Percentiles rank a stretch among this genome's conserved stretches.
Conservation (phyloP, 2,888 invertebrate species). For the Dione juno region DNA sequence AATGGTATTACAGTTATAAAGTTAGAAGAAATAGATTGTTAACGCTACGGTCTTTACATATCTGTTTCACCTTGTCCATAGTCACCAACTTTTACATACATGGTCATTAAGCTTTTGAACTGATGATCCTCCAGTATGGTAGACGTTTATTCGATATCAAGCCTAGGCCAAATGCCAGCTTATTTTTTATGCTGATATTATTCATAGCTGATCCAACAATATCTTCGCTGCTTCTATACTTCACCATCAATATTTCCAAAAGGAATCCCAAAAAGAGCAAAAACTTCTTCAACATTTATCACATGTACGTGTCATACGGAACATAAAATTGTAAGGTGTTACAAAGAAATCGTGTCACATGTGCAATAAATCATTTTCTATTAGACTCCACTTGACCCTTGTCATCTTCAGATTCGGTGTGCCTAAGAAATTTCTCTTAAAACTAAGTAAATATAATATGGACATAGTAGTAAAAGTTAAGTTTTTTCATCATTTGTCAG, state of each 20-base stretch:
- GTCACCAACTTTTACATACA: too few species aligned
- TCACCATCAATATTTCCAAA: slow-evolving; percentile 1
- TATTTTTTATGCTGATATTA: too few species aligned
- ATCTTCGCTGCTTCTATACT: neutral
- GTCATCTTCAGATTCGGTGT: slow-evolving; percentile 50
- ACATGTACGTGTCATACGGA: slow-evolving; percentile 17
- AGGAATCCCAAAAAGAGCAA: neutral
- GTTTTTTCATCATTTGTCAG: slow-evolving; percentile 26
- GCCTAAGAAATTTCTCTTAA: slow-evolving; percentile 47
- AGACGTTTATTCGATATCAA: too few species aligned
- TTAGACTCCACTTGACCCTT: slow-evolving; percentile 53
- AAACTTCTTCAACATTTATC: slow-evolving; percentile 15
- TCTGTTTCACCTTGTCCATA: too few species aligned
- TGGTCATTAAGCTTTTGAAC: too few species aligned
- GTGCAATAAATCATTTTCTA: slow-evolving; percentile 58
- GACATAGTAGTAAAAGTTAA: slow-evolving; percentile 45
- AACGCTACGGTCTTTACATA: too few species aligned
- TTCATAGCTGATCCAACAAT: neutral
- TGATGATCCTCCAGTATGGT: too few species aligned
- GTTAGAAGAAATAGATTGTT: too few species aligned
- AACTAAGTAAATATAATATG: slow-evolving; percentile 22
- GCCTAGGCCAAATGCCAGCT: too few species aligned
- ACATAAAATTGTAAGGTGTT: slow-evolving; percentile 33
- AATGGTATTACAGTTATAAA: too few species aligned
- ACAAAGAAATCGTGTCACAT: slow-evolving; percentile 30